Percentiles rank a stretch among this genome's conserved stretches.
These are phyloP conservation scores for Thelaira solivaga DNA, from an alignment of 2,888 invertebrate genomes.

Conservation along the genomic window DNA sequence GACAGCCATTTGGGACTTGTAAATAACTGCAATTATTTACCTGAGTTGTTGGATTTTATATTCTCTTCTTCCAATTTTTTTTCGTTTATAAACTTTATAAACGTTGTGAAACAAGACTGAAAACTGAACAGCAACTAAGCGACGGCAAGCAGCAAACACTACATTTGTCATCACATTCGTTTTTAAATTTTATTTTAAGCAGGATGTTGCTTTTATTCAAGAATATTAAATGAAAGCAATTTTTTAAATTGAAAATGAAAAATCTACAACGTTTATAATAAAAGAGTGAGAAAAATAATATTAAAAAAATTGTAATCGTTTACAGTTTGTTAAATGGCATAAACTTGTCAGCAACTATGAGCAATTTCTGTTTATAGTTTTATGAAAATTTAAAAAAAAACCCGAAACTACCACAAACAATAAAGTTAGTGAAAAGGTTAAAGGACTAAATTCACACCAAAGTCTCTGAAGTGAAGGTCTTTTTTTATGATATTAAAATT, in stretches of 20 bases:
- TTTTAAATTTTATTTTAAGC: slow-evolving; percentile 1
- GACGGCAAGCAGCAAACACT: background rate
- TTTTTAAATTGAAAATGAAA: background rate
- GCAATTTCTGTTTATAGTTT: background rate
- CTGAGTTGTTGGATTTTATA: slow-evolving; percentile 40
- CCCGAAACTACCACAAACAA: too few species aligned
- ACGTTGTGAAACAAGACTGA: background rate
- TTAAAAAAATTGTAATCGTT: background rate
- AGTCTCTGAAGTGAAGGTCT: too few species aligned
- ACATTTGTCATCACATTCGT: slow-evolving; percentile 41
- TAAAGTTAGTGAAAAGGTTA: too few species aligned
- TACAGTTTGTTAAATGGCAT: slow-evolving; percentile 5
- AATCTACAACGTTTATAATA: background rate
- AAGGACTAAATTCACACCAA: too few species aligned
- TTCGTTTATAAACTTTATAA: background rate
- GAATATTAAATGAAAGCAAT: slow-evolving; percentile 11
- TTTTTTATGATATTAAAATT: too few species aligned
- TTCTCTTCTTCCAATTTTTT: background rate
- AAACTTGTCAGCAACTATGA: background rate
- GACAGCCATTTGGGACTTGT: slow-evolving; percentile 64
- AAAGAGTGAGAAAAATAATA: background rate
- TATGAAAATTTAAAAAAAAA: background rate
- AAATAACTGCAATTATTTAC: slow-evolving; percentile 68
- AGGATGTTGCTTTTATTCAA: slow-evolving; percentile 10
- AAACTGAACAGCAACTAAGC: slow-evolving; percentile 26